Base-by-base conservation (phyloP, 1,140 invertebrate genomes). In the Dysdera silvatica region DNA sequence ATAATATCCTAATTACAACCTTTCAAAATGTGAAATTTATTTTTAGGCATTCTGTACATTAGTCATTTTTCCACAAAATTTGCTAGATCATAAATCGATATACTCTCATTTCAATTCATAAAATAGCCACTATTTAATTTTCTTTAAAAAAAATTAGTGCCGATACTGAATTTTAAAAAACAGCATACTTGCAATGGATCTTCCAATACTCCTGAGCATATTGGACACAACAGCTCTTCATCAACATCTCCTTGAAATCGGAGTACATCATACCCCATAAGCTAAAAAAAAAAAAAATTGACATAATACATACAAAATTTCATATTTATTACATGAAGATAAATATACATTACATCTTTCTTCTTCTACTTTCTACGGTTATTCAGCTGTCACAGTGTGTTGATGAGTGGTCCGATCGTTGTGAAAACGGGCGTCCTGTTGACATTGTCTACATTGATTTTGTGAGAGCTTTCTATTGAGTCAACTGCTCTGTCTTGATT, bases 181-280 rank as follows among this genome's bases (percentile, higher is more conserved):
- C 7, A 47, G 18, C 58, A 68, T 81, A 91, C 89, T 85, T 95
- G 89, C 43, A 93, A 77, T 37, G 91, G 90, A 73, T 94, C 89
- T 72, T 94, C 88, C 31, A 95, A 75, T 59, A 95, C 90, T 67
- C 87, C 87, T 56, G 88, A 89, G 77, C 91, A 95, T 77, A 95
- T 93, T 60, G 90, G 86, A 75, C 91, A 95, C 51, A 94, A 82
- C 29, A 94, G 79, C 80, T 95, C 91, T 80, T 93, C 90, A 75
- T 94, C 91, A 57, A 94, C 89, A 74, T 89, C 85, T 70, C 88
- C 89, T 79, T 89, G 84, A 80, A 95, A 94, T 70, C 91, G 81
- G 77, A 82, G 84, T 41, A 91, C 79, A 76, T 94, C 91, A 81
- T 87, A 92, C 70, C 91, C 91, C 91, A 95, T 94, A n/a, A n/a